These are phyloP conservation scores for Thunnus albacares DNA, from an alignment of 2,797 vertebrate genomes.

Conservation along the genomic window DNA sequence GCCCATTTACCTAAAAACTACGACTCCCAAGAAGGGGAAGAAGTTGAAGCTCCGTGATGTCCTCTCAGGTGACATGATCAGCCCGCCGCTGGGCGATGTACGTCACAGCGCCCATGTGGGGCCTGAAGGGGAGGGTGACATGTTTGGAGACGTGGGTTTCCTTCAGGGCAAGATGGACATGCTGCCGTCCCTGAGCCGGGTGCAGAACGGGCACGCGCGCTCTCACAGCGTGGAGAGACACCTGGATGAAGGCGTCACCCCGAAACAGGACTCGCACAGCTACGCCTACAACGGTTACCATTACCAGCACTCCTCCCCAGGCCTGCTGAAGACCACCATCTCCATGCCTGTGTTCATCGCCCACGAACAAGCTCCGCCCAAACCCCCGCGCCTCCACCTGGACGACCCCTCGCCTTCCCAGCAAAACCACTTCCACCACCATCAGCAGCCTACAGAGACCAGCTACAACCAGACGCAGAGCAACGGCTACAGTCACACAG, in stretches of 20 bases:
- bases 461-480: constrained; percentile 14
- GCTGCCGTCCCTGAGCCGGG: constrained; percentile 75
- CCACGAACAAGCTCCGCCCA: constrained; percentile 88
- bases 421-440: constrained; percentile 36
- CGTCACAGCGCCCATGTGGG: constrained; percentile 91
- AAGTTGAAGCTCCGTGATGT: constrained; percentile 86
- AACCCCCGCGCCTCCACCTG: constrained; percentile 88
- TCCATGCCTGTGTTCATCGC: constrained; percentile 87
- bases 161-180: constrained; percentile 88
- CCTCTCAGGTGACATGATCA: constrained; percentile 91
- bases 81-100: constrained; percentile 89
- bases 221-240: constrained; percentile 77
- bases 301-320: constrained; percentile 68
- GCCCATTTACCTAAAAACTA: constrained; percentile 89
- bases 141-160: constrained; percentile 91
- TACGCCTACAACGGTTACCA: constrained; percentile 79
- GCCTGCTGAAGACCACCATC: constrained; percentile 85
- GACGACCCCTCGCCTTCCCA: constrained; percentile 75
- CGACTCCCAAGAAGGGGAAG: constrained; percentile 87
- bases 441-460: constrained; percentile 8
- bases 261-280: constrained; percentile 44
- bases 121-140: constrained; percentile 84
- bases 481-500: constrained; percentile 3
- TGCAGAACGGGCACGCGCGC: constrained; percentile 60
- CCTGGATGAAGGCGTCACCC: constrained; percentile 50